phyloP scores from a whole-genome alignment of 2,888 invertebrate species.

The Leucozona laternaria region DNA sequence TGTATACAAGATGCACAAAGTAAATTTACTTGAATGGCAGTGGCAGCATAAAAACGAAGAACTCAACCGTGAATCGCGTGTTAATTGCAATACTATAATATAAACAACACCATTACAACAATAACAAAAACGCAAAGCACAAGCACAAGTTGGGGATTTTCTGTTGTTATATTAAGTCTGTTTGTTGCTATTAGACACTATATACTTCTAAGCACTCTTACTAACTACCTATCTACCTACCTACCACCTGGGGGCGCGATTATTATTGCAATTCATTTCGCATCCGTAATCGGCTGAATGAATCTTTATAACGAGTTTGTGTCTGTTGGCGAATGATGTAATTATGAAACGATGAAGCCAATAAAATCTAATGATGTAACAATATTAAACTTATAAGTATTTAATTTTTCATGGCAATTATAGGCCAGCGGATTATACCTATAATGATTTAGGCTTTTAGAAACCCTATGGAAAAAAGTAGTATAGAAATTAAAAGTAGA shows the following conservation, averaged over 20 bases:
- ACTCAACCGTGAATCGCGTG: conserved; percentile 68
- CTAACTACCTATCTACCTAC: not conserved
- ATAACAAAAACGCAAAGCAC: conserved; percentile 6
- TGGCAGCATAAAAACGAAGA: conserved; percentile 38
- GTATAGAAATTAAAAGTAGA: not conserved
- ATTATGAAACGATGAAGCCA: conserved; percentile 33
- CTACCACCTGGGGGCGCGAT: conserved; percentile 41
- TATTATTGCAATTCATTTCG: conserved; percentile 66
- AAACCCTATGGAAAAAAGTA: not conserved
- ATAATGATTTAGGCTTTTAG: not conserved
- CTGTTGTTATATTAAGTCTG: conserved; percentile 20
- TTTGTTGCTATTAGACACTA: conserved; percentile 2
- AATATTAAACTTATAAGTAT: not conserved
- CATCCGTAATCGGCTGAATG: conserved; percentile 60
- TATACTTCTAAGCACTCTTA: conserved; percentile 14
- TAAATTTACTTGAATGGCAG: conserved; percentile 20
- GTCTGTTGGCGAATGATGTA: conserved; percentile 47
- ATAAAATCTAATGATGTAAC: conserved; percentile 31
- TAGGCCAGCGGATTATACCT: not conserved
- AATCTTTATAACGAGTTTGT: conserved; percentile 56
- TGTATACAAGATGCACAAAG: not conserved
- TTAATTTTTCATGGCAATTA: not conserved
- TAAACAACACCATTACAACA: conserved; percentile 22
- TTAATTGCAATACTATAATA: conserved; percentile 55
- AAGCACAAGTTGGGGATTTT: conserved; percentile 35